These are phyloP conservation scores for Drosophila gaucha DNA, from an alignment of 2,888 invertebrate species.

Conservation along the genomic window DNA sequence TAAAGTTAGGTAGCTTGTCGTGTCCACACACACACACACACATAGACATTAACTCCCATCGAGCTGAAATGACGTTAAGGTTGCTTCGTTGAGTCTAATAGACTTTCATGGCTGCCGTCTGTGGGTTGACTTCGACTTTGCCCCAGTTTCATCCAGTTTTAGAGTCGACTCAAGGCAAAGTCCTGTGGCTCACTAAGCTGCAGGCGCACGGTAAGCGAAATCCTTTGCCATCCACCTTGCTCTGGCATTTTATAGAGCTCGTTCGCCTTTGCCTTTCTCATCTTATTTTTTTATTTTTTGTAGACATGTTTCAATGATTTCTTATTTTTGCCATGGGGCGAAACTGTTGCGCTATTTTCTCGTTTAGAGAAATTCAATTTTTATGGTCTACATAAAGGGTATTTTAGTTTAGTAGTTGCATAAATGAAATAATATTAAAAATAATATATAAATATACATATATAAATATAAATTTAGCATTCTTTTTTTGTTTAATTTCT, in stretches of 20 bases:
- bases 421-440: neutral
- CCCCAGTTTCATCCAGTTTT: conserved; percentile 60
- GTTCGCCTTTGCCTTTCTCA: conserved; percentile 12
- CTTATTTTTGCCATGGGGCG: conserved; percentile 69
- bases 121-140: conserved; percentile 67
- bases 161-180: conserved; percentile 30
- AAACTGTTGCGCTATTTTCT: conserved; percentile 76
- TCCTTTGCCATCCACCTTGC: conserved; percentile 66
- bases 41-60: conserved; percentile 62
- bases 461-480: too few relatives aligned
- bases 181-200: conserved; percentile 42
- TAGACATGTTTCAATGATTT: conserved; percentile 80
- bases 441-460: too few relatives aligned
- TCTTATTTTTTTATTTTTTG: conserved; percentile 36
- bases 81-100: conserved; percentile 81
- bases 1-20: conserved; percentile 16
- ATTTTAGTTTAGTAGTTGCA: neutral
- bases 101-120: conserved; percentile 73
- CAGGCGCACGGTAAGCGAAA: conserved; percentile 58
- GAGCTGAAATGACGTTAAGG: conserved; percentile 74
- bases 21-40: conserved; percentile 32
- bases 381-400: conserved; percentile 10
- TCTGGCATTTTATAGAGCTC: conserved; percentile 45
- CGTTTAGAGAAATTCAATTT: conserved; percentile 65
- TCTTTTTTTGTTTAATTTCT: too few relatives aligned